Conservation (phyloP, 2,113 vertebrate genomes). For the Dromiciops gliroides region DNA sequence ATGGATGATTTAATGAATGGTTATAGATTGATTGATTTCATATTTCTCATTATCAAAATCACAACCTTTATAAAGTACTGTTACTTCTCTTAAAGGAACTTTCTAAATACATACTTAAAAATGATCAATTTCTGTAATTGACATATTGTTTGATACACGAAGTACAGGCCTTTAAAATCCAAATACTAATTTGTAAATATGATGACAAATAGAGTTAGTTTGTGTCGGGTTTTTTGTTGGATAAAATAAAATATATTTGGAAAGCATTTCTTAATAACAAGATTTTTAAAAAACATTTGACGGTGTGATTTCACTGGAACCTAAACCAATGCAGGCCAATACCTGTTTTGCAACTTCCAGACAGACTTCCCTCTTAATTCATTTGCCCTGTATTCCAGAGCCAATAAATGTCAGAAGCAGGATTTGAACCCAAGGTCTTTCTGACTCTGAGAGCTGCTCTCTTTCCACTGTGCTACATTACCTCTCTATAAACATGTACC, state of each 20-base stretch:
- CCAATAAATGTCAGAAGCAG: background rate
- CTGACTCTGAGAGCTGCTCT: background rate
- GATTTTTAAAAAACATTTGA: background rate
- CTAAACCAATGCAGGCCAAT: background rate
- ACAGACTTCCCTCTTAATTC: background rate
- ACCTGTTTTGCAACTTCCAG: background rate
- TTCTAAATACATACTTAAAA: background rate
- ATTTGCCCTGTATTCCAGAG: background rate
- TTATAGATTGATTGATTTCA: background rate
- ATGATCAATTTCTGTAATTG: background rate
- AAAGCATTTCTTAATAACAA: background rate
- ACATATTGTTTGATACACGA: too few relatives aligned
- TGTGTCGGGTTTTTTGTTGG: too few relatives aligned
- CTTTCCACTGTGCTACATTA: background rate
- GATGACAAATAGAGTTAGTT: too few relatives aligned
- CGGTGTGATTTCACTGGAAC: background rate
- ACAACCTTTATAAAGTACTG: too few relatives aligned
- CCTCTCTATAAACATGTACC: background rate
- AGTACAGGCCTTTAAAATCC: too few relatives aligned
- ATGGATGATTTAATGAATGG: background rate
- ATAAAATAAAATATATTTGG: background rate
- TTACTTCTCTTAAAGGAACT: too few relatives aligned
- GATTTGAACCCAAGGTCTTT: background rate
- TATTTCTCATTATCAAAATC: background rate
- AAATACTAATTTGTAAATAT: too few relatives aligned